phyloP scores from a whole-genome alignment of 2,888 invertebrate species.

The Flexamia atlantica region DNA sequence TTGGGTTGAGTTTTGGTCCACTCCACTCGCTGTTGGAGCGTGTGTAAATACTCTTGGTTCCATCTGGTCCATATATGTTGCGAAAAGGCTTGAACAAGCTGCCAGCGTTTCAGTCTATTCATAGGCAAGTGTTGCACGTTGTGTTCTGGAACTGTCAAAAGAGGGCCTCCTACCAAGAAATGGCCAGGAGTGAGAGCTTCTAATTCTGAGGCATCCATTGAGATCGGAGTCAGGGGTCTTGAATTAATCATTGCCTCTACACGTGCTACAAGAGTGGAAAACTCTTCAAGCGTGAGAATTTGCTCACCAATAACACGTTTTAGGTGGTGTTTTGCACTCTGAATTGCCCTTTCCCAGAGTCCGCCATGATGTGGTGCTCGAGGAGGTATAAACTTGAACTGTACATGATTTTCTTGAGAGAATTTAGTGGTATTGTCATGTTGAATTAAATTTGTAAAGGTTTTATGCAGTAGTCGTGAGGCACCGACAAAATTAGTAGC shows the following conservation, averaged over 20 bases:
- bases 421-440: no score
- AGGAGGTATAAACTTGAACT: not conserved
- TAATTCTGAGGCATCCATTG: not conserved
- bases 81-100: no score
- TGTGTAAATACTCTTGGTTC: no score
- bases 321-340: not conserved
- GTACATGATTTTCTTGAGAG: no score
- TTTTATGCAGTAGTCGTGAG: no score
- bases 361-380: not conserved
- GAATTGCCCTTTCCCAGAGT: not conserved
- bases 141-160: constrained; percentile 49
- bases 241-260: not conserved
- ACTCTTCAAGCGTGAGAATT: not conserved
- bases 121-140: no score
- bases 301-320: not conserved
- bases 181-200: not conserved
- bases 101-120: no score
- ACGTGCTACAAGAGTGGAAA: not conserved
- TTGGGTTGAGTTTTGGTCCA: no score
- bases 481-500: no score
- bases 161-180: not conserved
- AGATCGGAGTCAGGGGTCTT: not conserved
- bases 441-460: no score
- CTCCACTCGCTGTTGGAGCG: no score
- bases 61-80: no score